Evolutionary conservation across 2,113 vertebrate species (phyloP), one percentile per base, ranked within the genome.

Genomic region (Reinhardtius hippoglossoides): DNA sequence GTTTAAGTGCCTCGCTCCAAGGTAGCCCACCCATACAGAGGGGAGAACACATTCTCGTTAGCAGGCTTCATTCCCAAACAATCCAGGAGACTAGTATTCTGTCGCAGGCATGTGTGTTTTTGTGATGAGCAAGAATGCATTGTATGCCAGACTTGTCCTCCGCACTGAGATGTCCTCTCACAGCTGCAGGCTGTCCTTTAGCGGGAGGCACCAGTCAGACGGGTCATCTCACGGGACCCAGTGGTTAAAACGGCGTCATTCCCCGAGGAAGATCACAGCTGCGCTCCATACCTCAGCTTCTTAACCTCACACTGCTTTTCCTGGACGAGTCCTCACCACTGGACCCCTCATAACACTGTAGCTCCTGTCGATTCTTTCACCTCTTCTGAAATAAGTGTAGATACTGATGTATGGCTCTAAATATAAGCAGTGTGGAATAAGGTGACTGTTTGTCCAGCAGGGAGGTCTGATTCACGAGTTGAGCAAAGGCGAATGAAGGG

Each of bases 401-500:
- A 71, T 63, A 31, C 48, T 52, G 70, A 24, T 27, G 52, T 37
- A 56, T 77, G 82, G 58, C 35, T 64, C 48, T 54, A 50, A 71
- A 70, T 68, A 37, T 37, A 16, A 71, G 63, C 1, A 21, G 52
- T 52, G 76, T 83, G 71, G 68, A 87, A 76, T 60, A 20, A 57
- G 79, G 70, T 16, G 21, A 59, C 55, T 56, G 35, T 63, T 35
- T 21, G 13, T 81, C 83, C 73, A 82, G 71, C 87, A 76, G 73
- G 91, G 89, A 93, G 89, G 91, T 86, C 88, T 68, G 48, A 87
- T 89, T 91, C 2, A 76, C 76, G 75, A 63, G 42, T 73, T 57
- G 65, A 78, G 35, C 15, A 70, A 71, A 21, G 35, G 50, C 64
- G 78, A 78, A 67, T 76, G 63, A 74, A 78, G 67, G 76, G 84